Conservation (phyloP, 1,140 invertebrate genomes). For the Cotesia typhae region DNA sequence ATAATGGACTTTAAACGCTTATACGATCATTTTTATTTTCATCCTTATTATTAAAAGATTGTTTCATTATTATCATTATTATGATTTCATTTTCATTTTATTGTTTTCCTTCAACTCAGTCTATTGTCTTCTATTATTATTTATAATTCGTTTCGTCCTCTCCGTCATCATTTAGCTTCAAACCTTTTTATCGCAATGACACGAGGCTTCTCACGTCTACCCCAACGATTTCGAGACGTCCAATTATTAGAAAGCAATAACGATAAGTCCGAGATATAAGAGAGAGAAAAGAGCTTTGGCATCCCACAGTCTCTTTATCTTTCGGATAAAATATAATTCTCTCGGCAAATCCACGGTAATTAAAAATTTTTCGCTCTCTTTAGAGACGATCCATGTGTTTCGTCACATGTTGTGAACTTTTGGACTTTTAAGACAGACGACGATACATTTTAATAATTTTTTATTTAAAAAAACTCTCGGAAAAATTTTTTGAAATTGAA, state of each 20-base stretch:
- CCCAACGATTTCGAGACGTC: constrained; percentile 42
- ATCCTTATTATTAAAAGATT: neutral
- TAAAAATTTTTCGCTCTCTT: too few species aligned
- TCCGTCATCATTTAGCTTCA: neutral
- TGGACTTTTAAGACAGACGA: too few species aligned
- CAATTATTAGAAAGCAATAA: constrained; percentile 48
- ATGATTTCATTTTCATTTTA: neutral
- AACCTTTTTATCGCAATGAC: neutral
- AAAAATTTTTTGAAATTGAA: too few species aligned
- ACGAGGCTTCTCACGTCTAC: constrained; percentile 11
- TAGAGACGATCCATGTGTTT: too few species aligned
- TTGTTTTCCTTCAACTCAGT: neutral
- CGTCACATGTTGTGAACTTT: too few species aligned
- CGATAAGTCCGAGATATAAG: neutral
- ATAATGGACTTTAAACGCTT: too few species aligned
- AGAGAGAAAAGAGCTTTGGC: constrained; percentile 1
- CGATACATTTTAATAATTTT: too few species aligned
- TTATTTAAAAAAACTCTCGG: too few species aligned
- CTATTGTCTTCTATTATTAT: neutral
- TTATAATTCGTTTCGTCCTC: neutral
- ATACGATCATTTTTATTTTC: too few species aligned
- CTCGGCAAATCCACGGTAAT: too few species aligned
- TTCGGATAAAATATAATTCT: neutral
- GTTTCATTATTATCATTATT: neutral
- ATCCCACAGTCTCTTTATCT: constrained; percentile 1